Conservation (phyloP, 2,797 vertebrate genomes). For the Champsocephalus esox region DNA sequence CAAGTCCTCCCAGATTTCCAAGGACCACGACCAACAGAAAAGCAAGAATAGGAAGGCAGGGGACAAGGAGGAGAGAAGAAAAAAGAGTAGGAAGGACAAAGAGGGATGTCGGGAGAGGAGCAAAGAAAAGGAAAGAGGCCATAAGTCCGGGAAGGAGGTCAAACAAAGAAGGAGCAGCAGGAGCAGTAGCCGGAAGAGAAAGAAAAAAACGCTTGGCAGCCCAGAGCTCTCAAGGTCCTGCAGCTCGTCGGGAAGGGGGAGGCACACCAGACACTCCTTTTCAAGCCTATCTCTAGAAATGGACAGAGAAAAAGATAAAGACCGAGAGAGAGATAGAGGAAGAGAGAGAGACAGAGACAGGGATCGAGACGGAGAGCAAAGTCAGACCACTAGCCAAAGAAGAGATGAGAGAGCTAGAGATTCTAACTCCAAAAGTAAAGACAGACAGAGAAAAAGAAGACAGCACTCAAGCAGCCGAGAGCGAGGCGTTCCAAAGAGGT, state of each 20-base stretch:
- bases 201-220: constrained; percentile 74
- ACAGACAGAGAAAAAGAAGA: constrained; percentile 64
- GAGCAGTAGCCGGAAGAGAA: constrained; percentile 81
- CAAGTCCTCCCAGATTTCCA: constrained; percentile 83
- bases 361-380: constrained; percentile 71
- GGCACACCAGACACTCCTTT: constrained; percentile 78
- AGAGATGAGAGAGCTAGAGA: constrained; percentile 74
- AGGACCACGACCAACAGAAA: constrained; percentile 76
- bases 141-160: constrained; percentile 60
- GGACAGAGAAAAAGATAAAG: constrained; percentile 60
- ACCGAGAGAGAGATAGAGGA: constrained; percentile 56
- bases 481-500: constrained; percentile 76
- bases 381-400: constrained; percentile 78
- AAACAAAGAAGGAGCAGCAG: constrained; percentile 75
- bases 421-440: constrained; percentile 77
- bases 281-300: constrained; percentile 81
- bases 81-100: constrained; percentile 81
- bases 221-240: constrained; percentile 76
- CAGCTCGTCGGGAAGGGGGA: constrained; percentile 78
- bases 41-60: constrained; percentile 75
- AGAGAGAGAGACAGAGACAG: constrained; percentile 65
- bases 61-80: constrained; percentile 77
- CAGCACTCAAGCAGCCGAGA: constrained; percentile 74
- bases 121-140: constrained; percentile 67
- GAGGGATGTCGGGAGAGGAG: constrained; percentile 65